Percentiles rank a stretch among this genome's conserved stretches.
Evolutionary conservation across 1,140 invertebrate genomes (phyloP).

Genomic region (Drosophila littoralis): DNA sequence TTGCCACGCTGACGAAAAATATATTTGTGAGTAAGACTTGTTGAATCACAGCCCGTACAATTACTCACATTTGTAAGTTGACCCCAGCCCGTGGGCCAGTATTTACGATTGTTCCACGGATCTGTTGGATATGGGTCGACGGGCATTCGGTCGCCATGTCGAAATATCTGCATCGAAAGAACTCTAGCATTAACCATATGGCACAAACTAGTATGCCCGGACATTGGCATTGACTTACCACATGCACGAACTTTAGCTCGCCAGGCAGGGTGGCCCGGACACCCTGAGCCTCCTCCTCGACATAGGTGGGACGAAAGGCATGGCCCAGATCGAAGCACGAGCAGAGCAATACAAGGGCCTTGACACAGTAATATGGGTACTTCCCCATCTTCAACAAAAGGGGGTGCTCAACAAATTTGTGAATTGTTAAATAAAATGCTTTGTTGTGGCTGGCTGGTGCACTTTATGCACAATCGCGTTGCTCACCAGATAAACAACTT

Average conservation of each 20-base stretch:
- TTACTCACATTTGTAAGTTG: constrained; percentile 91
- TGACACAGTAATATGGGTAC: constrained; percentile 27
- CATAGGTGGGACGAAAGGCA: constrained; percentile 13
- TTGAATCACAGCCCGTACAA: constrained; percentile 1
- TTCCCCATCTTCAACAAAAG: constrained; percentile 45
- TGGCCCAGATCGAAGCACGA: constrained; percentile 34
- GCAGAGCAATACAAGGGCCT: constrained; percentile 30
- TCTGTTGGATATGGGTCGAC: constrained; percentile 91
- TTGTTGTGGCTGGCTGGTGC: neutral
- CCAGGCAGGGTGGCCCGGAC: constrained; percentile 50
- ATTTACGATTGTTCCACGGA: constrained; percentile 88
- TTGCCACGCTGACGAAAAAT: constrained; percentile 88
- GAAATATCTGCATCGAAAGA: constrained; percentile 85
- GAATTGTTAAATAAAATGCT: neutral
- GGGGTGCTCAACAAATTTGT: neutral
- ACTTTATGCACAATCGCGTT: neutral
- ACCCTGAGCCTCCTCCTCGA: constrained; percentile 13
- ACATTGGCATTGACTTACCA: constrained; percentile 63
- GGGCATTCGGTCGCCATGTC: constrained; percentile 94
- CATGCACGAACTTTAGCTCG: constrained; percentile 78
- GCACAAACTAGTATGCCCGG: constrained; percentile 7
- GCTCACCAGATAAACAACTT: neutral
- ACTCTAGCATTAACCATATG: constrained; percentile 12
- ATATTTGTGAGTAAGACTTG: constrained; percentile 19
- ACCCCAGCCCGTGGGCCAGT: constrained; percentile 91